A percentile compares a stretch with the other conserved stretches of the same genome.
Conservation (phyloP, 1,140 invertebrate genomes). For the Drosophila pachea region DNA sequence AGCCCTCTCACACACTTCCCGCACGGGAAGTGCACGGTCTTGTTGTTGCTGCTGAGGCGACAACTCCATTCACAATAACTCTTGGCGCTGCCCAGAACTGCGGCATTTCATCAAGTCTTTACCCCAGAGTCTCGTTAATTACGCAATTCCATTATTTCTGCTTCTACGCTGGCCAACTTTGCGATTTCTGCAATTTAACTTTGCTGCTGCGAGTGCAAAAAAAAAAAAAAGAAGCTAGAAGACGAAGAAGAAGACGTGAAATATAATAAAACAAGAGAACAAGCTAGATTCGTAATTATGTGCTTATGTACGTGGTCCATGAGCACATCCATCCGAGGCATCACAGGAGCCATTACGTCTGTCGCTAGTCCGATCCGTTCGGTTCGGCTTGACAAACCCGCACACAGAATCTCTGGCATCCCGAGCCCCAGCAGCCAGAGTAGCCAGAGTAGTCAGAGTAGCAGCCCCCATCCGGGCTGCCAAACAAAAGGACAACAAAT, state of each 20-base stretch:
- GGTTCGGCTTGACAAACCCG: conserved; percentile 27
- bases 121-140: conserved; percentile 68
- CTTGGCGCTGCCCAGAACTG: conserved; percentile 10
- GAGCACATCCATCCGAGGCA: conserved; percentile 61
- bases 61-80: conserved; percentile 18
- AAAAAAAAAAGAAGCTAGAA: background rate
- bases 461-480: background rate
- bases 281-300: conserved; percentile 64
- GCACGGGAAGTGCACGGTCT: too few relatives aligned
- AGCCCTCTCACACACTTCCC: too few relatives aligned
- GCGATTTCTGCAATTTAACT: conserved; percentile 71
- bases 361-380: conserved; percentile 1
- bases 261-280: conserved; percentile 1
- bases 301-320: conserved; percentile 44
- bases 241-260: background rate
- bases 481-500: conserved; percentile 49
- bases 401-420: background rate
- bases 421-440: conserved; percentile 7
- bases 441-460: background rate
- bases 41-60: too few relatives aligned
- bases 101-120: conserved; percentile 52
- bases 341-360: conserved; percentile 51
- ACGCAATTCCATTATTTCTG: conserved; percentile 70
- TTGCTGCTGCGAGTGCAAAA: conserved; percentile 52
- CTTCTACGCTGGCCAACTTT: conserved; percentile 61